A percentile compares a stretch with the other conserved stretches of the same genome.
Conservation (phyloP, 2,113 vertebrate genomes). For the Xenopus tropicalis region UCB_Xtro_10.0 CM004443.2:207432001-207432500, state of each 20-base stretch:
- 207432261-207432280: constrained; percentile 16
- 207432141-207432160: constrained; percentile 26
- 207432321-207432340: constrained; percentile 32
- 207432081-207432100: not conserved
- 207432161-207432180: constrained; percentile 25
- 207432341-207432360: constrained; percentile 32
- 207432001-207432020: no score
- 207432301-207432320: constrained; percentile 4
- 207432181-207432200: constrained; percentile 28
- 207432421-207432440: constrained; percentile 30
- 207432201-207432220: constrained; percentile 33
- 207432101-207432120: not conserved
- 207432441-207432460: constrained; percentile 6
- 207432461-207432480: constrained; percentile 10
- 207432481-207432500: constrained; percentile 4
- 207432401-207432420: constrained; percentile 31
- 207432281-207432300: constrained; percentile 27
- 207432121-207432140: constrained; percentile 8
- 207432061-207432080: constrained; percentile 13
- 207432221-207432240: constrained; percentile 31
- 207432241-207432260: constrained; percentile 18
- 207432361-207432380: constrained; percentile 23
- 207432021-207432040: no score
- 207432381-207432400: constrained; percentile 34
- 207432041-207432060: constrained; percentile 11